phyloP scores from a whole-genome alignment of 2,113 vertebrate species.

The Machaerirhynchus nigripectus region DNA sequence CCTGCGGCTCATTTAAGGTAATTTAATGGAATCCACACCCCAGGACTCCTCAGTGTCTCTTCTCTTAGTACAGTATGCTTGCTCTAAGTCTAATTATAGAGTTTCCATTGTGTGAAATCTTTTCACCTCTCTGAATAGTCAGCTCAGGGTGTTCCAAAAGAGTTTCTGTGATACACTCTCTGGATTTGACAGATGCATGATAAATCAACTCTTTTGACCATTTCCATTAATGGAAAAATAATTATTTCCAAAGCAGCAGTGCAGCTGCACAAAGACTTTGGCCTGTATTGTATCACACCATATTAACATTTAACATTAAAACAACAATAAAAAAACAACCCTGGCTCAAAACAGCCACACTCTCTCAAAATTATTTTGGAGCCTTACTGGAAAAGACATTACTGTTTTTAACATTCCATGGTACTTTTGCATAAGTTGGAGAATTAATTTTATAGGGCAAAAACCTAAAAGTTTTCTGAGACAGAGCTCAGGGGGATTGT shows the following conservation, averaged over 20 bases:
- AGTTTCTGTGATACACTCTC: slow-evolving; percentile 23
- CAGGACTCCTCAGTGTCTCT: not conserved
- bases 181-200: slow-evolving; percentile 15
- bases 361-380: not conserved
- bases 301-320: not conserved
- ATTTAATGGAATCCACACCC: not conserved
- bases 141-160: not conserved
- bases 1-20: not conserved
- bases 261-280: not conserved
- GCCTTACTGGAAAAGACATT: not conserved
- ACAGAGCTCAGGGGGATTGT: not conserved
- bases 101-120: slow-evolving; percentile 40
- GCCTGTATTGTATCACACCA: not conserved
- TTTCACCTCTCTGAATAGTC: not conserved
- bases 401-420: not conserved
- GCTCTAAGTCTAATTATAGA: slow-evolving; percentile 32
- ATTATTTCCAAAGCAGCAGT: slow-evolving; percentile 36
- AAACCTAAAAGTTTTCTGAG: not conserved
- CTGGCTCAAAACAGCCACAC: not conserved
- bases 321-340: not conserved
- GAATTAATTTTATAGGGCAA: not conserved
- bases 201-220: not conserved
- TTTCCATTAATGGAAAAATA: slow-evolving; percentile 50
- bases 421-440: not conserved
- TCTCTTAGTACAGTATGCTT: slow-evolving; percentile 1